These are phyloP conservation scores for Saimiri boliviensis DNA, from an alignment of 2,113 vertebrate genomes.

Conservation along the genomic window DNA sequence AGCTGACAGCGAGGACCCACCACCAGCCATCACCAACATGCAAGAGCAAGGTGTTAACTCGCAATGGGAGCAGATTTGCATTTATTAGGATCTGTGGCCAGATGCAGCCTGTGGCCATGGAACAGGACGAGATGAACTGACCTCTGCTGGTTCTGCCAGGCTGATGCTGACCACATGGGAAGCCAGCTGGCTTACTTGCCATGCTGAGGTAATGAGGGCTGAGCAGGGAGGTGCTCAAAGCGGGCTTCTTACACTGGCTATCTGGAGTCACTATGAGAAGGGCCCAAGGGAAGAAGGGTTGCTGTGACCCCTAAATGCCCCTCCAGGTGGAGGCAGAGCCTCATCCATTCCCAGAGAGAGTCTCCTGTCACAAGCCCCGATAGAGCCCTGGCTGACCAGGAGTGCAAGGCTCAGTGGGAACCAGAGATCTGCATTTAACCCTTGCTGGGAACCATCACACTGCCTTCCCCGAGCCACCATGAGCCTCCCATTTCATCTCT, in stretches of 20 bases:
- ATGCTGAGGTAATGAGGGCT: not conserved
- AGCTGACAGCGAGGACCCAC: not conserved
- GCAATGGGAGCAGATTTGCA: not conserved
- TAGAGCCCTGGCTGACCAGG: not conserved
- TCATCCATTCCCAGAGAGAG: not conserved
- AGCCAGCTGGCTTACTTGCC: not conserved
- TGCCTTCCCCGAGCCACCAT: not conserved
- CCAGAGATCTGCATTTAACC: not conserved
- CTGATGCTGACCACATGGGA: constrained; percentile 16
- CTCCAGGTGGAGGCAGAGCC: not conserved
- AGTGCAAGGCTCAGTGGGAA: not conserved
- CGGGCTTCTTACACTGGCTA: not conserved
- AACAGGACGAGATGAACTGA: not conserved
- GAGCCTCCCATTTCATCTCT: not conserved
- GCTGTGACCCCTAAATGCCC: not conserved
- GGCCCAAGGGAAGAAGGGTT: not conserved
- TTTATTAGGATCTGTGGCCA: constrained; percentile 3
- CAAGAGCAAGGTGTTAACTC: not conserved
- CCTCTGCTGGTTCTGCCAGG: not conserved
- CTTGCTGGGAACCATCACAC: not conserved
- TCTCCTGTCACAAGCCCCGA: not conserved
- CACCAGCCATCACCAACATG: not conserved
- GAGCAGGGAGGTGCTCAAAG: not conserved
- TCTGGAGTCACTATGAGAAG: not conserved
- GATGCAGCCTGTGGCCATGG: not conserved